Conservation (phyloP, 2,797 vertebrate genomes). For the Tapera naevia region DNA sequence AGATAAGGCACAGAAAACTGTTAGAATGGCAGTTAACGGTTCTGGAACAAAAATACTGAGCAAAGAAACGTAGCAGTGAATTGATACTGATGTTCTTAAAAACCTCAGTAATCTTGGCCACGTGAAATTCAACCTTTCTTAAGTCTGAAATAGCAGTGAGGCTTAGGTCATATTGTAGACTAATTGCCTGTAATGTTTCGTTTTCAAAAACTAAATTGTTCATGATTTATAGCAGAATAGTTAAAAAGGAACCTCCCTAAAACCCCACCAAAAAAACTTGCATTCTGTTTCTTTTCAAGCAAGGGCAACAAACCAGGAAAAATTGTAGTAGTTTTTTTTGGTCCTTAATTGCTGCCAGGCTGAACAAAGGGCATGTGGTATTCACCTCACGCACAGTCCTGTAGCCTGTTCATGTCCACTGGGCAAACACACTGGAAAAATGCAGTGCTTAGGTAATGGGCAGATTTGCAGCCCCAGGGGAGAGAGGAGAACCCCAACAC, state of each 20-base stretch:
- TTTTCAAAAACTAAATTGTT: constrained; percentile 46
- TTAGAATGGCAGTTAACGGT: neutral
- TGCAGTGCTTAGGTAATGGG: fast-evolving
- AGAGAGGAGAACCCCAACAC: neutral
- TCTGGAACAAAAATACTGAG: constrained; percentile 21
- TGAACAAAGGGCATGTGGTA: neutral
- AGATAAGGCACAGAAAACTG: neutral
- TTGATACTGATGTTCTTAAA: constrained; percentile 34
- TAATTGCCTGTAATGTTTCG: constrained; percentile 19
- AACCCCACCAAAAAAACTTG: neutral
- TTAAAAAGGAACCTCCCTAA: neutral
- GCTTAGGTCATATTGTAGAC: neutral
- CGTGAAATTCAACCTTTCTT: constrained; percentile 29
- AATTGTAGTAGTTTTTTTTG: neutral
- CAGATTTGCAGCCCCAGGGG: neutral
- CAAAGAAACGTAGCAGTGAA: constrained; percentile 8
- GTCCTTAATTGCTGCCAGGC: neutral
- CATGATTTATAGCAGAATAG: constrained; percentile 19
- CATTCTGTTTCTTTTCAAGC: constrained; percentile 35
- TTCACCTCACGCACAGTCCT: fast-evolving
- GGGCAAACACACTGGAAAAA: neutral
- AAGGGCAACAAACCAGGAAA: neutral
- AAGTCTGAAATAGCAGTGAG: constrained; percentile 43
- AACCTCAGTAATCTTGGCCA: constrained; percentile 33
- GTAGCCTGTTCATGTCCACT: neutral